phyloP scores from a whole-genome alignment of 2,113 vertebrate species.

The Cynopterus brachyotis region DNA sequence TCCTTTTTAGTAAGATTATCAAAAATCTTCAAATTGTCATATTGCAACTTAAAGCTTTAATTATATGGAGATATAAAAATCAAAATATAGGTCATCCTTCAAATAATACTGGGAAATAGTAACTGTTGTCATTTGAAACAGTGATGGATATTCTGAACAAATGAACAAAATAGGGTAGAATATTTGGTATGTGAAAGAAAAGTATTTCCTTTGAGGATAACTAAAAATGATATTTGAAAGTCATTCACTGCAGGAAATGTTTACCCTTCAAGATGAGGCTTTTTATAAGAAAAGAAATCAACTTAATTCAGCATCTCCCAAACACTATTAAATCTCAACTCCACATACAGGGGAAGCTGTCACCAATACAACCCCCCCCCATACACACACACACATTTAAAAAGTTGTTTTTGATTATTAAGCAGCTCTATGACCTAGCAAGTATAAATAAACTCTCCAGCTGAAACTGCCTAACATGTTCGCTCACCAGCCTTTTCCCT shows the following conservation, averaged over 20 bases:
- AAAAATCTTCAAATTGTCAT: constrained; percentile 30
- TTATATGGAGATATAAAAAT: constrained; percentile 73
- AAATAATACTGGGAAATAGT: not conserved
- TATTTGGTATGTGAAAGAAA: constrained; percentile 69
- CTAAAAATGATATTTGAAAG: constrained; percentile 64
- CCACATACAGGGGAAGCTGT: not conserved
- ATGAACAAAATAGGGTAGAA: constrained; percentile 23
- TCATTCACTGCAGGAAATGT: constrained; percentile 6
- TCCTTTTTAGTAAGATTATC: constrained; percentile 54
- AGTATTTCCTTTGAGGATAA: constrained; percentile 32
- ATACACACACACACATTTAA: not conserved
- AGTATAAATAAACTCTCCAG: not conserved
- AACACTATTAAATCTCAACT: not conserved
- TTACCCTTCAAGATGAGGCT: not conserved
- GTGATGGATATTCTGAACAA: constrained; percentile 56
- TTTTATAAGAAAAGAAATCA: not conserved
- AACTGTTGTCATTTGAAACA: constrained; percentile 53
- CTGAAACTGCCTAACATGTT: not conserved
- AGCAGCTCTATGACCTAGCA: not conserved
- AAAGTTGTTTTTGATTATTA: not conserved
- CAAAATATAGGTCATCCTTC: constrained; percentile 41
- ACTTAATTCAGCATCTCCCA: not conserved
- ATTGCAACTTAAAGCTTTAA: constrained; percentile 71
- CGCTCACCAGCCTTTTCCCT: not conserved
- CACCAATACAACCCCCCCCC: not conserved